Percentiles rank a stretch among this genome's conserved stretches.
These are phyloP conservation scores for Meles meles DNA, from an alignment of 2,113 vertebrate species.

Conservation along the genomic window DNA sequence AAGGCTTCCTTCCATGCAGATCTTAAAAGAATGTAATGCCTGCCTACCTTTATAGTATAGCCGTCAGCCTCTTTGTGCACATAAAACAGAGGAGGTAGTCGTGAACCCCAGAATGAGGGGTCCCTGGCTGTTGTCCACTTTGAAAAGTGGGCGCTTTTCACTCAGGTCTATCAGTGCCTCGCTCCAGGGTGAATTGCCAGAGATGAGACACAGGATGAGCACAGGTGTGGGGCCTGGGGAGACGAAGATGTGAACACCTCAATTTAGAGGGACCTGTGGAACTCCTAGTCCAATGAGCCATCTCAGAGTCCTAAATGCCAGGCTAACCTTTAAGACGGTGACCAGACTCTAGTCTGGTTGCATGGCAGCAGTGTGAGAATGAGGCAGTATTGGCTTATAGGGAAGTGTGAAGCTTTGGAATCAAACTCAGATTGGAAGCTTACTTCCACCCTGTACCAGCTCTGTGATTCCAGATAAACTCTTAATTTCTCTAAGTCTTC, in stretches of 20 bases:
- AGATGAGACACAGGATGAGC: not conserved
- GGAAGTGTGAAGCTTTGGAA: not conserved
- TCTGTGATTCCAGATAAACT: not conserved
- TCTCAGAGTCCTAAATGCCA: not conserved
- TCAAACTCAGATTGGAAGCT: not conserved
- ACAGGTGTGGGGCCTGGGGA: not conserved
- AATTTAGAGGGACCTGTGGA: not conserved
- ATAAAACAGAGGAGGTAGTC: not conserved
- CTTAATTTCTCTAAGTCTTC: not conserved
- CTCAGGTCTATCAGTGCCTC: not conserved
- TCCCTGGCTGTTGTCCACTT: not conserved
- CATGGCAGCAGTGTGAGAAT: not conserved
- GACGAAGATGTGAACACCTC: not conserved
- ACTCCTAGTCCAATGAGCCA: not conserved
- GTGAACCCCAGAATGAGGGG: not conserved
- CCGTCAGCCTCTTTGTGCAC: not conserved
- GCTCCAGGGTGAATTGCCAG: not conserved
- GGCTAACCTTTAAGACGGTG: not conserved
- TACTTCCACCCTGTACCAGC: not conserved
- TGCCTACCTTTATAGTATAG: not conserved
- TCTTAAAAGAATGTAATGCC: not conserved
- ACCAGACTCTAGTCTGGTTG: not conserved
- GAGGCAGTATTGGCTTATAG: not conserved
- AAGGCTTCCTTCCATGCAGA: not conserved
- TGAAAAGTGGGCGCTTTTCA: not conserved